These are phyloP conservation scores for Gonioctena quinquepunctata DNA, from an alignment of 1,140 invertebrate genomes.

Conservation along the genomic window DNA sequence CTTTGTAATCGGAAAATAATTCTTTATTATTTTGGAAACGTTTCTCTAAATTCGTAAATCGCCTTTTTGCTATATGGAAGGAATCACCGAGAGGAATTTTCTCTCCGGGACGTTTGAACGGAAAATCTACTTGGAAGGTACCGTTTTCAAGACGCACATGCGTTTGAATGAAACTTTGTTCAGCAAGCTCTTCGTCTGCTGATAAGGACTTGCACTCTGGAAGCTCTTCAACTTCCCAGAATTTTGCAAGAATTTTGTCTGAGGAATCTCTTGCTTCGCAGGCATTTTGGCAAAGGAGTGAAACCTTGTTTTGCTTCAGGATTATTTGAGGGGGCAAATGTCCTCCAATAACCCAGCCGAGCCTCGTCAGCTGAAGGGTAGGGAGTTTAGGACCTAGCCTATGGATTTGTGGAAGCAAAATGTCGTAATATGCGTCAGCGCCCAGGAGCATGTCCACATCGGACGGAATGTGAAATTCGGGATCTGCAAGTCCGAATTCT, in stretches of 20 bases:
- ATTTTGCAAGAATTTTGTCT: conserved; percentile 7
- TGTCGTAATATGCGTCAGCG: conserved; percentile 17
- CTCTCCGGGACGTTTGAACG: not conserved
- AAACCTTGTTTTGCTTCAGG: not conserved
- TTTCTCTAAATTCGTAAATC: not conserved
- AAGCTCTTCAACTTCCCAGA: conserved; percentile 16
- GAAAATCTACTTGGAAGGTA: conserved; percentile 16
- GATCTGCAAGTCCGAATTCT: conserved; percentile 2
- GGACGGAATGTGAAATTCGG: not conserved
- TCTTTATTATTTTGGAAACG: not conserved
- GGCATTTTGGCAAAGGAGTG: not conserved
- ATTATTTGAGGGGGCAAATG: not conserved
- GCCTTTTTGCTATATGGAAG: not conserved
- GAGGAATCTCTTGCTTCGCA: not conserved
- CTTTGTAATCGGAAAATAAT: not conserved
- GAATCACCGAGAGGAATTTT: not conserved
- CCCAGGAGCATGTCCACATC: conserved; percentile 17
- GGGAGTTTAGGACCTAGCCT: conserved; percentile 9
- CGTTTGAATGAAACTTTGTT: conserved; percentile 7
- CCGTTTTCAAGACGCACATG: not conserved
- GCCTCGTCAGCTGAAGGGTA: not conserved
- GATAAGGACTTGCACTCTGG: not conserved
- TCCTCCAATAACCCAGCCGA: conserved; percentile 22
- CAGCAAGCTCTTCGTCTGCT: conserved; percentile 6
- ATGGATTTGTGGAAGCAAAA: not conserved